Evolutionary conservation across 2,113 vertebrate genomes (phyloP).

Genomic region (Bujurquina vittata): DNA sequence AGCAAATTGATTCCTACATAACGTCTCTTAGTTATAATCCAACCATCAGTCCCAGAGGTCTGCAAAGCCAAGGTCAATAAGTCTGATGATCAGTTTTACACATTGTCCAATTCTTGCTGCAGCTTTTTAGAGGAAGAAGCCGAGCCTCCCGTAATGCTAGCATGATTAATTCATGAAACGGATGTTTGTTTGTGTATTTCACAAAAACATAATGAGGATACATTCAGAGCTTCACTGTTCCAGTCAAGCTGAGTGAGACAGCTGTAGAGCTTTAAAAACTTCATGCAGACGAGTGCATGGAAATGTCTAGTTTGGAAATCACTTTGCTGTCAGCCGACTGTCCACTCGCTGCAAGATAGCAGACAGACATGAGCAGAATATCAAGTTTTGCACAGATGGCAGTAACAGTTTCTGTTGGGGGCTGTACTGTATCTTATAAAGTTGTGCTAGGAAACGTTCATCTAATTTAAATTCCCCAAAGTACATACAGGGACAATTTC

Average conservation of each 20-base stretch:
- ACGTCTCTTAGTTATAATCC: constrained; percentile 2
- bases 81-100: constrained; percentile 25
- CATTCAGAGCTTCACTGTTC: background rate
- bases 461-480: background rate
- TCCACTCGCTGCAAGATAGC: constrained; percentile 44
- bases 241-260: constrained; percentile 21
- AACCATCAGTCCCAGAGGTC: constrained; percentile 9
- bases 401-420: background rate
- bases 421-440: background rate
- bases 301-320: constrained; percentile 54
- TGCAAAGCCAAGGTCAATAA: background rate
- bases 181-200: background rate
- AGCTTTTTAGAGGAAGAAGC: background rate
- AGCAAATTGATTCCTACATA: constrained; percentile 25
- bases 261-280: constrained; percentile 6
- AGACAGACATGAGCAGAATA: constrained; percentile 59
- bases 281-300: constrained; percentile 14
- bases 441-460: background rate
- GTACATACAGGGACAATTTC: background rate
- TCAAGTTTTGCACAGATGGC: constrained; percentile 43
- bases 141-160: background rate
- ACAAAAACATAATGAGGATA: background rate
- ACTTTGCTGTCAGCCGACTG: constrained; percentile 38
- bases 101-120: background rate
- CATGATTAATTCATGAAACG: background rate